Conservation (phyloP, 2,113 vertebrate species). For the Aleadryas rufinucha region DNA sequence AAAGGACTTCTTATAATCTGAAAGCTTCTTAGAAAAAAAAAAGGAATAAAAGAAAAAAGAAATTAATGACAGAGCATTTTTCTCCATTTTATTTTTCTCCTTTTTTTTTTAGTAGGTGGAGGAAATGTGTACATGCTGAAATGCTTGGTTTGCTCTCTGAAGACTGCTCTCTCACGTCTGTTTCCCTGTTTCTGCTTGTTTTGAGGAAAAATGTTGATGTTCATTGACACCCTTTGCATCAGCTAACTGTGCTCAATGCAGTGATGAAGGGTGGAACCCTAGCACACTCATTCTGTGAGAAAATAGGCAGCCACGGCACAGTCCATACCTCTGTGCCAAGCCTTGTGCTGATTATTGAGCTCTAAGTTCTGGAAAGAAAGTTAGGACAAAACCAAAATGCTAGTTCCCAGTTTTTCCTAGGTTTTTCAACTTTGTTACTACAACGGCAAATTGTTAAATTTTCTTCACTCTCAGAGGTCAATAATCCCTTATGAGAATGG, state of each 20-base stretch:
- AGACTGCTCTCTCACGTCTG: neutral
- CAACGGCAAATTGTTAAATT: neutral
- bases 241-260: neutral
- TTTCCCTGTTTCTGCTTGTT: neutral
- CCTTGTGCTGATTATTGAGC: neutral
- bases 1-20: neutral
- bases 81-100: rapidly evolving
- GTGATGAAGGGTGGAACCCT: neutral
- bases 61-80: neutral
- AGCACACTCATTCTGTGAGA: neutral
- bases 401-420: neutral
- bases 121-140: neutral
- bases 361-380: neutral
- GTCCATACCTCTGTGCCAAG: neutral
- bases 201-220: neutral
- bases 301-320: neutral
- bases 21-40: neutral
- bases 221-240: neutral
- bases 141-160: neutral
- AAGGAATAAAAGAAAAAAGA: neutral
- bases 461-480: neutral
- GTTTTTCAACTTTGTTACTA: neutral
- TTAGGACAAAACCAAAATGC: neutral
- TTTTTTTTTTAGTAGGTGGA: neutral
- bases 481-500: neutral